These are phyloP conservation scores for Saguinus midas DNA, from an alignment of 2,113 vertebrate genomes.

Conservation along the genomic window DNA sequence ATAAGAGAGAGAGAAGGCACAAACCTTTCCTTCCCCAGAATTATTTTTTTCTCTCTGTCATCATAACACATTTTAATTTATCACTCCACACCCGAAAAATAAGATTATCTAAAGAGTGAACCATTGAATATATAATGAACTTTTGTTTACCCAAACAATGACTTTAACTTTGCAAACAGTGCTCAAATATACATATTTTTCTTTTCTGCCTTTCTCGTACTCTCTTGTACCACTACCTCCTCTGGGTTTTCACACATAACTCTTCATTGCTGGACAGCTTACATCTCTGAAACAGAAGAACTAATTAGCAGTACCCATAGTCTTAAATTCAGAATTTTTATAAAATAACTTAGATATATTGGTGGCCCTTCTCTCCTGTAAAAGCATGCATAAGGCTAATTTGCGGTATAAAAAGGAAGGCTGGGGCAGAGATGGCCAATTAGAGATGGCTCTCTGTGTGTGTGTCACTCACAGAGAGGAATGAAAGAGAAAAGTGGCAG, in stretches of 20 bases:
- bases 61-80: neutral
- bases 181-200: slow-evolving; percentile 20
- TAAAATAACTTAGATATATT: neutral
- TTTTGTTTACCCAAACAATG: slow-evolving; percentile 2
- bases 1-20: neutral
- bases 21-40: neutral
- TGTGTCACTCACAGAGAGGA: no score
- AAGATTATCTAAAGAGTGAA: slow-evolving; percentile 11
- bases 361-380: neutral
- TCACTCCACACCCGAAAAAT: neutral
- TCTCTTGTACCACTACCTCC: neutral
- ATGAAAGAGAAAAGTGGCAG: no score
- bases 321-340: neutral
- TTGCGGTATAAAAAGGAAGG: neutral
- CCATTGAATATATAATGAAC: neutral
- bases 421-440: no score
- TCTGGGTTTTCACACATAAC: neutral
- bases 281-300: neutral
- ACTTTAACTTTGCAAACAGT: neutral
- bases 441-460: no score
- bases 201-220: slow-evolving; percentile 20
- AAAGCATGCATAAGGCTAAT: neutral
- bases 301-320: neutral
- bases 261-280: neutral
- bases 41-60: neutral